A percentile compares a stretch with the other conserved stretches of the same genome.
Evolutionary conservation across 2,797 vertebrate genomes (phyloP).

Genomic region (Clarias fuscus): DNA sequence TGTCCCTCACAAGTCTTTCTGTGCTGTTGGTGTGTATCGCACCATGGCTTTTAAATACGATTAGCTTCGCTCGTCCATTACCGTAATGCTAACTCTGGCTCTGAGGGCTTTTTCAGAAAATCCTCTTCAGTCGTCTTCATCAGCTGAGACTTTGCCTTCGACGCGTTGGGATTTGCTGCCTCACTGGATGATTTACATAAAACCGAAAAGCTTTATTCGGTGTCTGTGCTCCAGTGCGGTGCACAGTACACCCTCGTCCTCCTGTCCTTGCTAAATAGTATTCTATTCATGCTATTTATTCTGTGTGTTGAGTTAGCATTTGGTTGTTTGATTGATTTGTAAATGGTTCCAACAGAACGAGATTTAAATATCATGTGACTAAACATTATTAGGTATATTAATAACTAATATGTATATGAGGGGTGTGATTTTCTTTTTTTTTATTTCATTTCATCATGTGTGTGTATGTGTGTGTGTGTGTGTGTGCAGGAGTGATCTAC

Average conservation of each 20-base stretch:
- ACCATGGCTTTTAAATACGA: not conserved
- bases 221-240: not conserved
- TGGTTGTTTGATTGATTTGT: not conserved
- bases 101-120: not conserved
- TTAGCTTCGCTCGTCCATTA: not conserved
- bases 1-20: not conserved
- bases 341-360: not conserved
- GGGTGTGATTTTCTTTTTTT: too few species aligned
- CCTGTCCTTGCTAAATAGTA: not conserved
- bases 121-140: not conserved
- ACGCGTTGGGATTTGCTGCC: not conserved
- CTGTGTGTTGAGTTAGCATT: not conserved
- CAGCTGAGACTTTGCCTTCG: not conserved
- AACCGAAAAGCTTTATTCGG: not conserved
- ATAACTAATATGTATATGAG: not conserved
- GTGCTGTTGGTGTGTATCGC: not conserved
- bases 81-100: not conserved
- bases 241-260: not conserved
- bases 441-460: not conserved
- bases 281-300: not conserved
- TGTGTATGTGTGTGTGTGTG: conserved; percentile 23
- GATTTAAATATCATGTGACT: not conserved
- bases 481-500: conserved; percentile 86
- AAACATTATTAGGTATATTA: not conserved
- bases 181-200: not conserved